phyloP scores from a whole-genome alignment of 2,797 vertebrate genomes.

The Echeneis naucrates region DNA sequence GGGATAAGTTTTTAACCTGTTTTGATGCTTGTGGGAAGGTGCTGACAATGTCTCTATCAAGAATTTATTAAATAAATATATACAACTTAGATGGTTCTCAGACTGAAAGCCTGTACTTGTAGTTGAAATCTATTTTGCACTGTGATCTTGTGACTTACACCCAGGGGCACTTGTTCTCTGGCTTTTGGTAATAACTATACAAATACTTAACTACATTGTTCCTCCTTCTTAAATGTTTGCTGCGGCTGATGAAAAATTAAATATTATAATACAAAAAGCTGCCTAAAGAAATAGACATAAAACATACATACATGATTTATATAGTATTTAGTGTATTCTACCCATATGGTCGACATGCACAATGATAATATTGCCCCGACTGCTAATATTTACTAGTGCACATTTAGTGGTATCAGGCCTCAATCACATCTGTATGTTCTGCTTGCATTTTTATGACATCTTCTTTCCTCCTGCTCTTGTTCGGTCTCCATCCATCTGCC shows the following conservation, averaged over 20 bases:
- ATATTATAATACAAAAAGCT: not conserved
- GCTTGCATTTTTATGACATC: too few relatives aligned
- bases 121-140: not conserved
- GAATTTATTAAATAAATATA: not conserved
- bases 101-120: not conserved
- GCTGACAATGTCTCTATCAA: not conserved
- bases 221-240: not conserved
- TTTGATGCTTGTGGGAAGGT: slow-evolving; percentile 1
- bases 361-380: too few relatives aligned
- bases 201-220: not conserved
- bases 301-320: too few relatives aligned
- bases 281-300: too few relatives aligned
- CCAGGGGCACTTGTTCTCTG: not conserved
- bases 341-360: too few relatives aligned
- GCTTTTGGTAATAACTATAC: not conserved
- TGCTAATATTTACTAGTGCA: too few relatives aligned
- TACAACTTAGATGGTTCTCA: not conserved
- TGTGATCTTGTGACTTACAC: not conserved
- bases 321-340: too few relatives aligned
- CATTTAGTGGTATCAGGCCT: too few relatives aligned
- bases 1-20: not conserved
- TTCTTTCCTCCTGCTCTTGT: too few relatives aligned
- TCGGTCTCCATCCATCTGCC: too few relatives aligned
- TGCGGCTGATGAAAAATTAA: not conserved
- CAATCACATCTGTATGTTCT: too few relatives aligned